A percentile compares a stretch with the other conserved stretches of the same genome.
These are phyloP conservation scores for Crossaster papposus DNA, from an alignment of 53 echinoderm and acorn worm genomes.

Conservation along the genomic window DNA sequence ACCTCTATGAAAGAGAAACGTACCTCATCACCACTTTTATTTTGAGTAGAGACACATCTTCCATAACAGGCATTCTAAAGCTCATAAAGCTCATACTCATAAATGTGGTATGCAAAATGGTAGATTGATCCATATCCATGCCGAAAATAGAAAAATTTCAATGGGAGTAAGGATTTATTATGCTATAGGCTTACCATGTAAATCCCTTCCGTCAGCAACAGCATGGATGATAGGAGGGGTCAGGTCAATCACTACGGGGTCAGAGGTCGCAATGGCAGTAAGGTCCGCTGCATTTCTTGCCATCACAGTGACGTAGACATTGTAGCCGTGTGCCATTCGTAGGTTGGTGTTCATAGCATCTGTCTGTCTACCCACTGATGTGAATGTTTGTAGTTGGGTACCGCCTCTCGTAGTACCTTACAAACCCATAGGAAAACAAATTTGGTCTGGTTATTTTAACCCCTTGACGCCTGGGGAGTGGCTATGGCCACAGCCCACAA, in stretches of 20 bases:
- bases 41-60: too few species aligned
- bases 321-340: constrained; percentile 11
- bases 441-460: too few species aligned
- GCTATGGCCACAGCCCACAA: too few species aligned
- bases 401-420: constrained; percentile 53
- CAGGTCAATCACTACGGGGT: constrained; percentile 30
- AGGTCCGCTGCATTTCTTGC: constrained; percentile 54
- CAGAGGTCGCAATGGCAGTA: constrained; percentile 21
- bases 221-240: constrained; percentile 37
- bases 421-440: background rate
- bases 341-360: constrained; percentile 28
- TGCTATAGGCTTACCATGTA: constrained; percentile 11
- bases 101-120: too few species aligned
- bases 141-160: too few species aligned
- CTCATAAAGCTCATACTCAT: too few species aligned
- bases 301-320: constrained; percentile 53
- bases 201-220: constrained; percentile 12
- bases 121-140: too few species aligned
- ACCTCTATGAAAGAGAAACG: too few species aligned
- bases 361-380: constrained; percentile 17
- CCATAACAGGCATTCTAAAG: too few species aligned
- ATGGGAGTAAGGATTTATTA: background rate
- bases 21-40: too few species aligned
- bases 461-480: too few species aligned
- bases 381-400: constrained; percentile 51